phyloP scores from a whole-genome alignment of 1,140 invertebrate species.

The Temnothorax curvispinosus region DNA sequence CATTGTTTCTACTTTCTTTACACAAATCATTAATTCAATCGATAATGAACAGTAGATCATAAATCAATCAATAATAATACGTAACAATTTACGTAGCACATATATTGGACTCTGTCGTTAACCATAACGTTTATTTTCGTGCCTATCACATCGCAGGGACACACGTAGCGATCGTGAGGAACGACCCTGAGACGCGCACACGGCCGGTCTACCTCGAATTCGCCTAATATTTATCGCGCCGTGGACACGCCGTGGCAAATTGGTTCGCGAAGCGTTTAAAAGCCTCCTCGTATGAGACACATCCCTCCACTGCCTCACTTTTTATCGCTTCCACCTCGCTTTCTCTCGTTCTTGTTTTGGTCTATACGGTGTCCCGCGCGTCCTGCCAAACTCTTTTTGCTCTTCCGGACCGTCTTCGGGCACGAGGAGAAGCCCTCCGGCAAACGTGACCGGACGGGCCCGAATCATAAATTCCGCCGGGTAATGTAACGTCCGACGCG shows the following conservation, averaged over 20 bases:
- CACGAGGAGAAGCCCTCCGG: slow-evolving; percentile 75
- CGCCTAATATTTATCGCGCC: slow-evolving; percentile 79
- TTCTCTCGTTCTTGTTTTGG: slow-evolving; percentile 49
- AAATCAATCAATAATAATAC: background rate
- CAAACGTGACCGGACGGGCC: slow-evolving; percentile 78
- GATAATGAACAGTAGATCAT: background rate
- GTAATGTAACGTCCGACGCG: slow-evolving; percentile 83
- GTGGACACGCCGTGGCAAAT: slow-evolving; percentile 79
- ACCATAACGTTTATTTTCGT: background rate
- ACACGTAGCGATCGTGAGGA: slow-evolving; percentile 32
- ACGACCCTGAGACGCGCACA: slow-evolving; percentile 18
- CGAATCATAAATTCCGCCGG: slow-evolving; percentile 84
- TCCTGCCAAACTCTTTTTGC: slow-evolving; percentile 58
- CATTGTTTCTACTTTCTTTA: background rate
- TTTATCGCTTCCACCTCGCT: slow-evolving; percentile 38
- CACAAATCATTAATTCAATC: background rate
- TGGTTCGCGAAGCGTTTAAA: slow-evolving; percentile 80
- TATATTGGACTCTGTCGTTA: background rate
- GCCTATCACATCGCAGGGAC: background rate
- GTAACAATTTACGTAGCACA: background rate
- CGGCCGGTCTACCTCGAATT: slow-evolving; percentile 33
- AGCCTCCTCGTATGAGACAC: slow-evolving; percentile 60
- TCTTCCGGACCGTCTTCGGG: slow-evolving; percentile 72
- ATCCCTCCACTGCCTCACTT: slow-evolving; percentile 62
- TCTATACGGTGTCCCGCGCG: slow-evolving; percentile 27